Percentiles rank a stretch among this genome's conserved stretches.
These are phyloP conservation scores for Heteromyza rotundicornis DNA, from an alignment of 2,888 invertebrate genomes.

Conservation along the genomic window DNA sequence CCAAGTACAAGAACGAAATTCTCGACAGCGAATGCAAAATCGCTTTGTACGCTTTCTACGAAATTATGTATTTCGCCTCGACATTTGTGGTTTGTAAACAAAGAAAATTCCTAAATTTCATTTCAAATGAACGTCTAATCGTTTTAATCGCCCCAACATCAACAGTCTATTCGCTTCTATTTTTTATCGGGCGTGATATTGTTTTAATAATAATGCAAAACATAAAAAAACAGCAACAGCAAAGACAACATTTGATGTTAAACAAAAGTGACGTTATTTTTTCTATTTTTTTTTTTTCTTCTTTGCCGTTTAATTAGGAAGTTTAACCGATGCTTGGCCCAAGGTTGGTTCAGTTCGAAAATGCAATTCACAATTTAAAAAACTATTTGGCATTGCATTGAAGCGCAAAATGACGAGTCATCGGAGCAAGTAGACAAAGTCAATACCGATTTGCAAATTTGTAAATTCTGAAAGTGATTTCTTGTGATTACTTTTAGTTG, in stretches of 20 bases:
- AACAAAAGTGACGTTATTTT: too few relatives aligned
- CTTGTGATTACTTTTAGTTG: not conserved
- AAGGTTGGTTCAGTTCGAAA: not conserved
- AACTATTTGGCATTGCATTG: conserved; percentile 23
- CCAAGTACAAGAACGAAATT: not conserved
- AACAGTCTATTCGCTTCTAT: too few relatives aligned
- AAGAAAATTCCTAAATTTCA: not conserved
- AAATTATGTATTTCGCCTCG: not conserved
- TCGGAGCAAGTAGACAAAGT: conserved; percentile 7
- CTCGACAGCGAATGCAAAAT: too few relatives aligned
- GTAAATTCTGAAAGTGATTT: not conserved
- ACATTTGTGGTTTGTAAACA: conserved; percentile 4
- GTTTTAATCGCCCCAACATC: too few relatives aligned
- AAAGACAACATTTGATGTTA: too few relatives aligned
- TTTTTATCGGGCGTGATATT: too few relatives aligned
- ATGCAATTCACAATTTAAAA: not conserved
- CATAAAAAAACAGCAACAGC: too few relatives aligned
- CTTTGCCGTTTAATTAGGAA: too few relatives aligned
- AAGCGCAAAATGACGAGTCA: conserved; percentile 22
- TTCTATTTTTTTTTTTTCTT: too few relatives aligned
- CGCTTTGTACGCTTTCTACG: not conserved
- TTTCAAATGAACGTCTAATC: not conserved
- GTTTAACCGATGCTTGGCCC: too few relatives aligned
- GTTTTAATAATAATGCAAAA: too few relatives aligned
- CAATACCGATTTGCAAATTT: not conserved